Conservation (phyloP, 2,888 invertebrate genomes). For the Meganola albula region DNA sequence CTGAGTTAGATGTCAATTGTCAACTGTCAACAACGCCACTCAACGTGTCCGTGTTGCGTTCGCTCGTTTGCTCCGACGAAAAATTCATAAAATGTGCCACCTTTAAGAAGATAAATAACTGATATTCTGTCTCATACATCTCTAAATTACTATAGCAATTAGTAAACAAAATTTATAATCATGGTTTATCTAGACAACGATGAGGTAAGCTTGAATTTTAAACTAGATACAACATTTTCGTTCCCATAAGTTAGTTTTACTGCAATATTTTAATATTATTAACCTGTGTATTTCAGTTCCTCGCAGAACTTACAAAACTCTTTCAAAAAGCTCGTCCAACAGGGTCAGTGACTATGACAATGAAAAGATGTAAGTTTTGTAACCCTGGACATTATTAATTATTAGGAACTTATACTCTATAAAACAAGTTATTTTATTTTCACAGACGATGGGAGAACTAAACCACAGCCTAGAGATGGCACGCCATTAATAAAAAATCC, state of each 20-base stretch:
- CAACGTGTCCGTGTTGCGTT: conserved; percentile 7
- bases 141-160: conserved; percentile 10
- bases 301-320: conserved; percentile 88
- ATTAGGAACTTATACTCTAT: too few species aligned
- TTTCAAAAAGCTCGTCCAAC: conserved; percentile 89
- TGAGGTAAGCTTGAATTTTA: conserved; percentile 65
- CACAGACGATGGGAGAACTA: conserved; percentile 87
- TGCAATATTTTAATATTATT: conserved; percentile 4
- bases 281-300: conserved; percentile 82
- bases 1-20: conserved; percentile 10
- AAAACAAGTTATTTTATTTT: too few species aligned
- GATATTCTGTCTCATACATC: conserved; percentile 8
- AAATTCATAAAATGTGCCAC: conserved; percentile 31
- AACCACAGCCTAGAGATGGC: conserved; percentile 84
- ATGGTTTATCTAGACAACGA: conserved; percentile 85
- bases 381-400: too few species aligned
- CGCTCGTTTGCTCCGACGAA: conserved; percentile 18
- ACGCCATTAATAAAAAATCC: conserved; percentile 63
- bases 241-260: conserved; percentile 8
- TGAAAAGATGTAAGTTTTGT: conserved; percentile 93
- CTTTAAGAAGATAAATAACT: conserved; percentile 18
- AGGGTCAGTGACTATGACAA: conserved; percentile 91
- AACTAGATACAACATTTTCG: background rate
- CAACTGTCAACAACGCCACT: conserved; percentile 37
- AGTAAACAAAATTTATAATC: conserved; percentile 28